A percentile compares a stretch with the other conserved stretches of the same genome.
Conservation (phyloP, 2,113 vertebrate species). For the Nipponia nippon region DNA sequence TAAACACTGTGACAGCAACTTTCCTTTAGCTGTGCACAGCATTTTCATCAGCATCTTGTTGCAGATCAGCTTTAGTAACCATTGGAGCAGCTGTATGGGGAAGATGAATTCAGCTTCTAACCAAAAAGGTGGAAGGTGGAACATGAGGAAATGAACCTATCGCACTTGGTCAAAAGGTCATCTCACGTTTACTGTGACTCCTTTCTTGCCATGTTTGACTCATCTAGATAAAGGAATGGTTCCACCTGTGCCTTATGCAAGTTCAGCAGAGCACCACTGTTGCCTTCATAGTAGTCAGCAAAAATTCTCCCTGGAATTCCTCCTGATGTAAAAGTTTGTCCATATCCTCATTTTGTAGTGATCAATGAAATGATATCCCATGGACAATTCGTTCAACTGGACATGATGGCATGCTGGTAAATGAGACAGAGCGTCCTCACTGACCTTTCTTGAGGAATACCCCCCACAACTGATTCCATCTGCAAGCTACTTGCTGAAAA, state of each 20-base stretch:
- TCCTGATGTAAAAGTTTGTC: not conserved
- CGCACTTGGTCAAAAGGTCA: not conserved
- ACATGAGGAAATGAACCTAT: not conserved
- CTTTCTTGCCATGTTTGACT: not conserved
- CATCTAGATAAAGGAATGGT: not conserved
- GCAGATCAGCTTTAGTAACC: not conserved
- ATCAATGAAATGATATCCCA: not conserved
- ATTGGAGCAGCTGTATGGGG: not conserved
- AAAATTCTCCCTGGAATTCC: not conserved
- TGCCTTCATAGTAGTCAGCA: not conserved
- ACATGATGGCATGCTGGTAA: not conserved
- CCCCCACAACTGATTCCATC: not conserved
- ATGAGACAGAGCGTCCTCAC: not conserved
- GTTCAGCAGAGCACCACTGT: not conserved
- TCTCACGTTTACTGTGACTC: not conserved
- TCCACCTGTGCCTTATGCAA: not conserved
- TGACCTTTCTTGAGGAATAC: not conserved
- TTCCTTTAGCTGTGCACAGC: not conserved
- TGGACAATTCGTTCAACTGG: rapidly evolving
- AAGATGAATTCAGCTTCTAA: not conserved
- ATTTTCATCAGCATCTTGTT: not conserved
- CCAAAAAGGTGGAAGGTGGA: not conserved
- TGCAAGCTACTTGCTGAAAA: not conserved
- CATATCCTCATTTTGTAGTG: not conserved
- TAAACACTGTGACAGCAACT: not conserved